These are phyloP conservation scores for Idaea dimidiata DNA, from an alignment of 2,888 invertebrate genomes.

Conservation along the genomic window DNA sequence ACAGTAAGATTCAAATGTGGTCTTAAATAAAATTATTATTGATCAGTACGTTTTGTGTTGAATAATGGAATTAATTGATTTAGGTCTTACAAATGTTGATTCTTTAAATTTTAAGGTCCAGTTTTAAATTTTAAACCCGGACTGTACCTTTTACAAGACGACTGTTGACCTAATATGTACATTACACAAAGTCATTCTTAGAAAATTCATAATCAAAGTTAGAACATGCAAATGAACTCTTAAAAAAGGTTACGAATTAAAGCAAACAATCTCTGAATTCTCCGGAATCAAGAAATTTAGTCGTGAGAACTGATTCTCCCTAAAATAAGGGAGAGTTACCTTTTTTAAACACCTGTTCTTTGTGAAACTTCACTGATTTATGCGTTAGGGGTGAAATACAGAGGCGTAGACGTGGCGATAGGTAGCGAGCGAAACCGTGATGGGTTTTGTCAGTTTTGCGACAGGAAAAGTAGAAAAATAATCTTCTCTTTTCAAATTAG, in stretches of 20 bases:
- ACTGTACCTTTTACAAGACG: too few relatives aligned
- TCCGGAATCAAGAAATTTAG: conserved; percentile 8
- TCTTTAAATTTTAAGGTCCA: too few relatives aligned
- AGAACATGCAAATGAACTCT: not conserved
- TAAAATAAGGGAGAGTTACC: conserved; percentile 1
- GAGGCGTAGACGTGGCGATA: not conserved
- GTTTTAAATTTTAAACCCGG: too few relatives aligned
- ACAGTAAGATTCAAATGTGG: too few relatives aligned
- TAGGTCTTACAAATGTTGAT: too few relatives aligned
- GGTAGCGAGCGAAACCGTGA: not conserved
- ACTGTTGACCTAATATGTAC: not conserved
- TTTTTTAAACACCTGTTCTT: conserved; percentile 6
- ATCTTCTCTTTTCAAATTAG: conserved; percentile 7
- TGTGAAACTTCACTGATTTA: conserved; percentile 3
- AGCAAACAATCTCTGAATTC: conserved; percentile 3
- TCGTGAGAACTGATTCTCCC: conserved; percentile 7
- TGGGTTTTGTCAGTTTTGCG: not conserved
- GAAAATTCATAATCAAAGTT: not conserved
- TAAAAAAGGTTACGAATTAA: not conserved
- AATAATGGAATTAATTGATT: too few relatives aligned
- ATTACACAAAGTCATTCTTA: not conserved
- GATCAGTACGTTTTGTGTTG: too few relatives aligned
- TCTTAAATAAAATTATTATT: too few relatives aligned
- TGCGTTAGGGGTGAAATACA: not conserved
- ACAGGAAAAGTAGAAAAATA: conserved; percentile 5